phyloP scores from a whole-genome alignment of 2,113 vertebrate species.

The Ochotona curzoniae region DNA sequence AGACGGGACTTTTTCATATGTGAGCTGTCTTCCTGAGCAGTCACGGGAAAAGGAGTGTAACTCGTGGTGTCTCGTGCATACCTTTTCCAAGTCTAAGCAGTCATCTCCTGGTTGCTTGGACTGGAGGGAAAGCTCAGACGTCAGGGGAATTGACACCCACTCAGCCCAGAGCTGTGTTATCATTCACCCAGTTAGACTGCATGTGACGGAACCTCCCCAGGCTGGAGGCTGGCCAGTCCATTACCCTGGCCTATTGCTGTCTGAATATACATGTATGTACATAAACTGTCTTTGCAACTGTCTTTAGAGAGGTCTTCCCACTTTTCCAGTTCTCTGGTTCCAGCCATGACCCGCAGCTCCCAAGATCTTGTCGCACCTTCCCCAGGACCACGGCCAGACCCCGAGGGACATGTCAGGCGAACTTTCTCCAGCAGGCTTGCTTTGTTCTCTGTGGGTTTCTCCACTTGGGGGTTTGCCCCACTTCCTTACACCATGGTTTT shows the following conservation, averaged over 20 bases:
- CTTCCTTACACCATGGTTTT: constrained; percentile 86
- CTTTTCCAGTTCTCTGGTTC: constrained; percentile 13
- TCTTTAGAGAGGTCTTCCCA: background rate
- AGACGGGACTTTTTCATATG: background rate
- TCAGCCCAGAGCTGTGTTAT: background rate
- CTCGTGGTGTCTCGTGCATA: constrained; percentile 26
- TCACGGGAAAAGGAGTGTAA: background rate
- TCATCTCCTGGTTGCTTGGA: background rate
- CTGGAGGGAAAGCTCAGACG: background rate
- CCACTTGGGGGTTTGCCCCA: constrained; percentile 79
- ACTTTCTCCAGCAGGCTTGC: background rate
- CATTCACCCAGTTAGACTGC: background rate
- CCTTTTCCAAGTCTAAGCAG: constrained; percentile 86
- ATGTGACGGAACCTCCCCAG: background rate
- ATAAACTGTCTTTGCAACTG: background rate
- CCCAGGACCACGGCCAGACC: background rate
- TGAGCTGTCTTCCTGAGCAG: background rate
- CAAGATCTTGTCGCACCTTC: background rate
- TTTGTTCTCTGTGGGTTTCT: constrained; percentile 59
- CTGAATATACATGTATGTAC: too few relatives aligned
- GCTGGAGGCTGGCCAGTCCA: background rate
- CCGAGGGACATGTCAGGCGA: background rate
- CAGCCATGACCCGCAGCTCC: background rate
- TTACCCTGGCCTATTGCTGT: background rate
- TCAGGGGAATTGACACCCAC: background rate